phyloP scores from a whole-genome alignment of 2,888 invertebrate genomes.

The Andrena hattorfiana region DNA sequence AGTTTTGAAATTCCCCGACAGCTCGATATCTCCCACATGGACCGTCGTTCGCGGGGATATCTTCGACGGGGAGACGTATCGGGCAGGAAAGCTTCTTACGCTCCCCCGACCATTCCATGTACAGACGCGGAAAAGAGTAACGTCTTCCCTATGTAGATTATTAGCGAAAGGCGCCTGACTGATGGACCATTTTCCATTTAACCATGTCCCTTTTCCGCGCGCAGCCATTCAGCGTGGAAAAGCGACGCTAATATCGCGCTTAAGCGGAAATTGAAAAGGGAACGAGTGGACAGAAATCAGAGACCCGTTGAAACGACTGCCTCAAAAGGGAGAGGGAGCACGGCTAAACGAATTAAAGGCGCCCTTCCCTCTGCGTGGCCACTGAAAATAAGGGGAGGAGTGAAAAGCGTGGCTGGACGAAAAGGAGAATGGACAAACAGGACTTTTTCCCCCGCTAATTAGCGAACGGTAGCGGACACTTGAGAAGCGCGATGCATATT shows the following conservation, averaged over 20 bases:
- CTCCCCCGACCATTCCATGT: neutral
- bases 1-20: conserved; percentile 20
- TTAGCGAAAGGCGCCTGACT: neutral
- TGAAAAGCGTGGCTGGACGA: conserved; percentile 16
- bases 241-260: no score
- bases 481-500: conserved; percentile 62
- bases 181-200: neutral
- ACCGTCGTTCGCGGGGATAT: conserved; percentile 2
- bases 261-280: no score
- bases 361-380: neutral
- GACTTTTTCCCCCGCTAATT: conserved; percentile 73
- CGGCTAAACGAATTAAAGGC: conserved; percentile 44
- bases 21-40: neutral
- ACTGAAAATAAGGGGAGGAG: neutral
- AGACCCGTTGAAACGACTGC: neutral
- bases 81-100: conserved; percentile 4
- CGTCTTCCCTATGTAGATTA: neutral
- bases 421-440: conserved; percentile 43
- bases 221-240: neutral
- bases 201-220: neutral
- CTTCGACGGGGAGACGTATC: conserved; percentile 2
- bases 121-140: neutral
- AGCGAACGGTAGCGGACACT: conserved; percentile 56
- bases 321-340: neutral
- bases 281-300: no score